Percentiles rank a stretch among this genome's conserved stretches.
phyloP scores from a whole-genome alignment of 2,113 vertebrate species.

The Penelope pileata region DNA sequence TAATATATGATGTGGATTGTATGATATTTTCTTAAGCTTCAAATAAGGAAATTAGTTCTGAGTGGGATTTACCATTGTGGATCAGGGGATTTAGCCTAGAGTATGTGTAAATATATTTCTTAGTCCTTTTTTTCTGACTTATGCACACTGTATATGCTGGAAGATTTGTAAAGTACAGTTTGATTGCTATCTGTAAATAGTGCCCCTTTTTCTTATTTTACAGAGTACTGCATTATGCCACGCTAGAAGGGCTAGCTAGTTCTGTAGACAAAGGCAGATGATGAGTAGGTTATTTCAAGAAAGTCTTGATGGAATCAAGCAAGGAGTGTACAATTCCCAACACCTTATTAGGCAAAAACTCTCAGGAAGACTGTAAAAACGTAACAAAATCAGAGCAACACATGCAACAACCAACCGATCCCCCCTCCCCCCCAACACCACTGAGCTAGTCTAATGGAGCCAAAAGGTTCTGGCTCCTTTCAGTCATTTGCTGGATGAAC shows the following conservation, averaged over 20 bases:
- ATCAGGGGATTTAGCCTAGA: neutral
- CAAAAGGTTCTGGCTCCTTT: neutral
- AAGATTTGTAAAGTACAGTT: neutral
- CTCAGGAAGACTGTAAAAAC: neutral
- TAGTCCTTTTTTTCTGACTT: neutral
- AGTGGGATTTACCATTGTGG: neutral
- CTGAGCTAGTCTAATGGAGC: neutral
- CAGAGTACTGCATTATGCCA: neutral
- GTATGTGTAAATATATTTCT: neutral
- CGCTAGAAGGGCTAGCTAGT: neutral
- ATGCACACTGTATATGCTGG: neutral
- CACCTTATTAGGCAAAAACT: neutral
- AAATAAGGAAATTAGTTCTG: neutral
- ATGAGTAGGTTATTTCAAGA: neutral
- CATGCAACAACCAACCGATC: neutral
- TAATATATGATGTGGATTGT: neutral
- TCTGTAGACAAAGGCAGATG: neutral
- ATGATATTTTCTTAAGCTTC: constrained; percentile 20
- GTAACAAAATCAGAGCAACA: neutral
- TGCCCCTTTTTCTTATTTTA: neutral
- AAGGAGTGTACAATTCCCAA: neutral
- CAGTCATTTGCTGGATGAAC: neutral
- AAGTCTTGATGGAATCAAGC: neutral
- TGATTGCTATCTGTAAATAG: neutral
- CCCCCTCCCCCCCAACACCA: neutral